phyloP scores from a whole-genome alignment of 1,140 invertebrate species.

The Drosophila funebris region DNA sequence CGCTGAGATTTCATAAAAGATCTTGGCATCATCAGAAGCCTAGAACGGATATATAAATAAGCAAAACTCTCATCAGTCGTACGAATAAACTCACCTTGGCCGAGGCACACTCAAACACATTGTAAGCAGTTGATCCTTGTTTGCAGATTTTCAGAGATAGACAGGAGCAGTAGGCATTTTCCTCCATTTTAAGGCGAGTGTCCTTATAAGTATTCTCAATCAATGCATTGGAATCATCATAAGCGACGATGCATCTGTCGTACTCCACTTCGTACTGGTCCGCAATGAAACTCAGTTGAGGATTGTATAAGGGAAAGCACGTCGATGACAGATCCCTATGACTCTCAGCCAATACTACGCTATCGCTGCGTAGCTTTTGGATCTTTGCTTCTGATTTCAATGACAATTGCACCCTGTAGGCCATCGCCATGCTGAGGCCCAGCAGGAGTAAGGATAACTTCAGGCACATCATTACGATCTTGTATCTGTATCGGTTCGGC shows the following conservation, averaged over 20 bases:
- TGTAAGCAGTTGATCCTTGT: background rate
- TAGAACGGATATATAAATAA: background rate
- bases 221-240: background rate
- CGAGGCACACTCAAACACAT: constrained; percentile 13
- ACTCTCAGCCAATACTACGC: constrained; percentile 14
- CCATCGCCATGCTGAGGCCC: background rate
- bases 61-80: background rate
- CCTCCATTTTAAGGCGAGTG: background rate
- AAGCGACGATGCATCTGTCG: background rate
- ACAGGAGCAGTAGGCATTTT: background rate
- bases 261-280: constrained; percentile 8
- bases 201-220: background rate
- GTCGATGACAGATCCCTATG: background rate
- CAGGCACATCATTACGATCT: constrained; percentile 5
- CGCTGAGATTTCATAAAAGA: constrained; percentile 40
- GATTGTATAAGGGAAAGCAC: constrained; percentile 29
- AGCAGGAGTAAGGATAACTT: constrained; percentile 22
- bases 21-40: constrained; percentile 36
- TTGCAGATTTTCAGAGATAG: background rate
- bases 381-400: constrained; percentile 1
- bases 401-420: background rate
- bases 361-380: background rate
- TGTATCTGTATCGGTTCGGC: background rate
- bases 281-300: background rate
- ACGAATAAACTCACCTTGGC: background rate